Evolutionary conservation across 2,888 invertebrate genomes (phyloP), one percentile per base, ranked within the genome.

Genomic region (Metellina segmentata): DNA sequence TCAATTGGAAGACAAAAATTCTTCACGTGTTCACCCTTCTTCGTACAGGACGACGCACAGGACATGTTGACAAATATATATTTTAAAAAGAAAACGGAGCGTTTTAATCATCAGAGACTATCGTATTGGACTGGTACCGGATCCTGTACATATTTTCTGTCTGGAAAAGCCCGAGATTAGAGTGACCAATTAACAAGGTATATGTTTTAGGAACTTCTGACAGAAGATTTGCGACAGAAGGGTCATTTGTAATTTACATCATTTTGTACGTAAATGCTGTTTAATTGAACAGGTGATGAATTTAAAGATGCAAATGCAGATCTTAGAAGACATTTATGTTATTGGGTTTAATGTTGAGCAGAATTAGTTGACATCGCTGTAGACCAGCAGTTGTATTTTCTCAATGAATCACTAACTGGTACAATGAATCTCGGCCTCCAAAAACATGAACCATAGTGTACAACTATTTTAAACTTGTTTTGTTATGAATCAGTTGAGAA

Each of bases 221-320:
- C 11, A 61, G 61, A 61, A 16, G 7, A 61, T 61, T 78, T 78
- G 51, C 8, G 78, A 51, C 51, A 19, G 52, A 78, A 13, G 19
- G 78, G 52, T 19, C 16, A 78, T 78, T 78, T 78, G 78, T 78
- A 78, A 48, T 78, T 78, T 78, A n/a, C n/a, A 49, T 48, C 78
- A 52, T 78, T 78, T 78, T 51, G 49, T 78, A 78, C 51, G 51
- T 52, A 78, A 52, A n/a, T 52, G 78, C 52, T 78, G 52, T 78
- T 75, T 75, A 16, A 52, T 51, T 48, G 52, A 78, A 52, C 78
- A 52, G n/a, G 52, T n/a, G 78, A 49, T 77, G n/a, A 49, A 49
- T 16, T 16, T n/a, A 78, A 52, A 19, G 51, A 52, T 52, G 52
- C 52, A 52, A 78, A 78, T 78, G 49, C 7, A 9, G 52, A 78